These are phyloP conservation scores for Pemphredon lugubris DNA, from an alignment of 2,888 invertebrate species.

Conservation along the genomic window DNA sequence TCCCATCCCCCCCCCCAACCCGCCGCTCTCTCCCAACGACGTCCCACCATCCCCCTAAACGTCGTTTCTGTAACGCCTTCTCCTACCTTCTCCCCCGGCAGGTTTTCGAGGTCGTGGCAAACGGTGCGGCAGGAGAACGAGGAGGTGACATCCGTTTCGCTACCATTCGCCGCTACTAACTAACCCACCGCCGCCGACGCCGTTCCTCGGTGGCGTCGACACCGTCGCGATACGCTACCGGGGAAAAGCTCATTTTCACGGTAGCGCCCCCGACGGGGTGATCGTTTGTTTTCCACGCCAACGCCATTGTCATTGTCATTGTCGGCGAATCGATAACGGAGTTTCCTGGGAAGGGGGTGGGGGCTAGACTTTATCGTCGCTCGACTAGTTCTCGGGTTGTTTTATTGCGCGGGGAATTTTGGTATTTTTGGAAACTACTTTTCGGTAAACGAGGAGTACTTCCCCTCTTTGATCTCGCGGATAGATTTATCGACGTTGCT, in stretches of 20 bases:
- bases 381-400: no score
- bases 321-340: constrained; percentile 54
- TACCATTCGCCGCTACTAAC: constrained; percentile 33
- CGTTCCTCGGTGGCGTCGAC: background rate
- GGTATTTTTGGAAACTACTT: no score
- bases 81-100: constrained; percentile 24
- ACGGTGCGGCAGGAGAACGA: constrained; percentile 31
- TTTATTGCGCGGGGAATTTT: no score
- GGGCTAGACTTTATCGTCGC: no score
- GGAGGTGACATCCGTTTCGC: constrained; percentile 32
- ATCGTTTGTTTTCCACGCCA: constrained; percentile 67
- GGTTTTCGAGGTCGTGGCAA: constrained; percentile 30
- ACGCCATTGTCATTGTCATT: constrained; percentile 55
- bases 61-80: constrained; percentile 32
- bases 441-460: no score
- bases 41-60: constrained; percentile 8
- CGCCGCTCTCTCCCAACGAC: constrained; percentile 29
- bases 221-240: constrained; percentile 16
- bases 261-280: constrained; percentile 54
- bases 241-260: constrained; percentile 70
- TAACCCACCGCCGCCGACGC: constrained; percentile 4
- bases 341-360: background rate
- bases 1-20: constrained; percentile 53
- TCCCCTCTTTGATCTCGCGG: no score
- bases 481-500: no score